A percentile compares a stretch with the other conserved stretches of the same genome.
phyloP scores from a whole-genome alignment of 37 sponge, comb jelly and placozoan genomes.

The Halichondria panicea region DNA sequence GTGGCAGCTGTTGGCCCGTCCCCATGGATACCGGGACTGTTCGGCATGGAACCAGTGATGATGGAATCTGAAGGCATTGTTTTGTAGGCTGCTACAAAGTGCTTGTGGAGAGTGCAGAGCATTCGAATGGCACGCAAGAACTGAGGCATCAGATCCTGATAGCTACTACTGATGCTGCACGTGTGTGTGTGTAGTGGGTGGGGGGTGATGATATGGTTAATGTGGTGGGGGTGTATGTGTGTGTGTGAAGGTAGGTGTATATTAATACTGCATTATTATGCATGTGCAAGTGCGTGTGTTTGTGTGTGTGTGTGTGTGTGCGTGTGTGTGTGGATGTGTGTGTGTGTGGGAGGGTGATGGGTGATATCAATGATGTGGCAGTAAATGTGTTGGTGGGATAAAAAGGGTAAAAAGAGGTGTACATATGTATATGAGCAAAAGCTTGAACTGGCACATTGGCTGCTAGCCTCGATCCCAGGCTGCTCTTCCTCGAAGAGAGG shows the following conservation, averaged over 20 bases:
- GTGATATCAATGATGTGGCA: too few relatives aligned
- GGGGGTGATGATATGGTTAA: conserved; percentile 16
- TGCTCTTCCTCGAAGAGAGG: too few relatives aligned
- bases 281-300: neutral
- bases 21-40: conserved; percentile 12
- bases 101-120: conserved; percentile 51
- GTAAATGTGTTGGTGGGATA: too few relatives aligned
- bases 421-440: too few relatives aligned
- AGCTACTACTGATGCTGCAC: conserved; percentile 60
- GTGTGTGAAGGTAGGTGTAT: too few relatives aligned
- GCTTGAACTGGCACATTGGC: too few relatives aligned
- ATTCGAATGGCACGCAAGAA: conserved; percentile 60
- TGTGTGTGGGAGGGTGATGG: too few relatives aligned
- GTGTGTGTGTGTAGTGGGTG: neutral
- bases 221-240: conserved; percentile 5
- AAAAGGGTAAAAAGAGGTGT: too few relatives aligned
- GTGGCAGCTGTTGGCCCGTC: neutral
- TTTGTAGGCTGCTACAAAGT: conserved; percentile 2
- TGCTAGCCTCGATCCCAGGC: too few relatives aligned
- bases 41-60: conserved; percentile 4
- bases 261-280: neutral
- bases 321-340: too few relatives aligned
- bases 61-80: neutral
- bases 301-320: too few relatives aligned
- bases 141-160: conserved; percentile 61